Evolutionary conservation across 2,113 vertebrate genomes (phyloP).

Genomic region (Eidolon helvum): DNA sequence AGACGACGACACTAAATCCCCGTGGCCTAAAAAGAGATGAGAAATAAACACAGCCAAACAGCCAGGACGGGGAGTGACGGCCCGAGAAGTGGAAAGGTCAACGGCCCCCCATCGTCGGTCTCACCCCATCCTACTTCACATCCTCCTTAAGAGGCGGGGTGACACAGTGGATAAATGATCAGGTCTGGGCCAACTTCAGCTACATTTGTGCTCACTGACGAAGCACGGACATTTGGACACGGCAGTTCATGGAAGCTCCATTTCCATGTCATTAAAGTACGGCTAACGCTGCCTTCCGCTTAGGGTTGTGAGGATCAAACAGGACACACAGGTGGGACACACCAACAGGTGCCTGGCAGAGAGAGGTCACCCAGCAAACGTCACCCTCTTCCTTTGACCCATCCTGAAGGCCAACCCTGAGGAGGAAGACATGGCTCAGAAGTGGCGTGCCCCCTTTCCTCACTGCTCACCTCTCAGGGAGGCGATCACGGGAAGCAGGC

Average conservation of each 20-base stretch:
- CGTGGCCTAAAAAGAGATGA: neutral
- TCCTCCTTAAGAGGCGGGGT: neutral
- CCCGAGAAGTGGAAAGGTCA: neutral
- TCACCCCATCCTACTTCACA: rapidly evolving
- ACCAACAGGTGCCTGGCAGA: no score
- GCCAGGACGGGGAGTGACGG: neutral
- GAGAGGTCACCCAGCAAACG: neutral
- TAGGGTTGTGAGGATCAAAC: rapidly evolving
- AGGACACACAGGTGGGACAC: rapidly evolving
- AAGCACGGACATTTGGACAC: rapidly evolving
- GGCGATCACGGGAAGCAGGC: neutral
- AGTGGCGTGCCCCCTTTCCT: neutral
- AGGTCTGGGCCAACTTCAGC: neutral
- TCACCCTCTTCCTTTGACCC: neutral
- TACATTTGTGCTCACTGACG: rapidly evolving
- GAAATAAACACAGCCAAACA: rapidly evolving
- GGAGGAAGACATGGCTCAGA: neutral
- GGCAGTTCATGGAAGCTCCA: rapidly evolving
- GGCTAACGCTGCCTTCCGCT: neutral
- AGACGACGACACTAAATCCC: neutral
- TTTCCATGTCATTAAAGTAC: rapidly evolving
- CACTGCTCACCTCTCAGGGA: neutral
- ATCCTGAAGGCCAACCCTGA: neutral
- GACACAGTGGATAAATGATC: neutral
- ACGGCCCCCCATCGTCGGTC: no score